Conservation (phyloP, 2,888 invertebrate genomes). For the Andrena hattorfiana region DNA sequence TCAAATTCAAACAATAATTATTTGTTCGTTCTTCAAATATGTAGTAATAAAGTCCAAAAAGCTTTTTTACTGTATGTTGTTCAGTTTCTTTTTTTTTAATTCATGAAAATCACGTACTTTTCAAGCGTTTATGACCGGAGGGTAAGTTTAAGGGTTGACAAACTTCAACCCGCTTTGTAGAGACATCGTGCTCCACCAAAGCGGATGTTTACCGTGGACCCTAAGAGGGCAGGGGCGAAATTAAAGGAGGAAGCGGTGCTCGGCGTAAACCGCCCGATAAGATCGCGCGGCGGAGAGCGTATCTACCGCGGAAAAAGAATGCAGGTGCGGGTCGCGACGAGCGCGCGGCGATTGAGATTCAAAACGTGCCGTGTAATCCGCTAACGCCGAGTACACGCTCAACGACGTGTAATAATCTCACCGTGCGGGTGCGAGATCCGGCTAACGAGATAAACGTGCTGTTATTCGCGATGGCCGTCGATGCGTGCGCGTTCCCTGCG, state of each 20-base stretch:
- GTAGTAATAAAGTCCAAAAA: no score
- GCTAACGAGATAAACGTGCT: slow-evolving; percentile 60
- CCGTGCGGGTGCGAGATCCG: slow-evolving; percentile 44
- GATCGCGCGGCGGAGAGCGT: slow-evolving; percentile 3
- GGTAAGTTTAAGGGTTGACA: background rate
- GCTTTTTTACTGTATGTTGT: no score
- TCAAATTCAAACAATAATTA: no score
- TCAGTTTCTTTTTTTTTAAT: no score
- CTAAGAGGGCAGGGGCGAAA: background rate
- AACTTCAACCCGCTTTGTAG: background rate
- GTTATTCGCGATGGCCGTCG: slow-evolving; percentile 38
- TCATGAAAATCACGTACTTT: no score
- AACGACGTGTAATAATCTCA: slow-evolving; percentile 52
- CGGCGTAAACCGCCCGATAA: slow-evolving; percentile 40
- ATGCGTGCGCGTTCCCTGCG: slow-evolving; percentile 6
- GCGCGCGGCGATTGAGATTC: slow-evolving; percentile 56
- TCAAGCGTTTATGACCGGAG: background rate
- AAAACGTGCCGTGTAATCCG: slow-evolving; percentile 56
- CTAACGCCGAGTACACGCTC: slow-evolving; percentile 45
- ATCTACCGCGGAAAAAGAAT: slow-evolving; percentile 32
- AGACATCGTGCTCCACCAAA: background rate
- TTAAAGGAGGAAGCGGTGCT: slow-evolving; percentile 21
- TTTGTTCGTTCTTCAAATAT: no score
- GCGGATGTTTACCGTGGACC: slow-evolving; percentile 13
- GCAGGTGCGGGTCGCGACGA: slow-evolving; percentile 51